Conservation (phyloP, 2,113 vertebrate genomes). For the Clupea harengus region DNA sequence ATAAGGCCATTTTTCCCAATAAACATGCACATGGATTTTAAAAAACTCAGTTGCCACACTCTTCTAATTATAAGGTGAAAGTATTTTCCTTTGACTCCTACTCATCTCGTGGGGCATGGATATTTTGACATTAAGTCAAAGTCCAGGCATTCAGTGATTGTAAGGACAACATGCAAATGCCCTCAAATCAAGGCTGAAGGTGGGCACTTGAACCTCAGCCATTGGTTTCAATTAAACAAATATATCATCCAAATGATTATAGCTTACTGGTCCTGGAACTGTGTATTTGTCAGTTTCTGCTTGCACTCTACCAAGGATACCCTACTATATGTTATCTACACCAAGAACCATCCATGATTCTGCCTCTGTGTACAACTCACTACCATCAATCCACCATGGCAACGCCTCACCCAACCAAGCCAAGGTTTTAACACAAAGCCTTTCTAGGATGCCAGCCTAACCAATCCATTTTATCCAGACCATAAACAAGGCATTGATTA, state of each 20-base stretch:
- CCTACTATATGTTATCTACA: neutral
- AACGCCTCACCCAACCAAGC: neutral
- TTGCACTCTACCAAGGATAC: neutral
- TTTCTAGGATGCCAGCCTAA: neutral
- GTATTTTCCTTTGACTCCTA: neutral
- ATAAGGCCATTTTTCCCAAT: neutral
- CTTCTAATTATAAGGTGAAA: too few species aligned
- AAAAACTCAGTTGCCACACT: neutral
- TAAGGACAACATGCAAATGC: neutral
- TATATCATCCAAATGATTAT: neutral
- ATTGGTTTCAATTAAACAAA: neutral
- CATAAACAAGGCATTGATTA: constrained; percentile 1
- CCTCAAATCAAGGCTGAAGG: neutral
- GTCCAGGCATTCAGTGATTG: too few species aligned
- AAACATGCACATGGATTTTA: neutral
- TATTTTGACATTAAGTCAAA: too few species aligned
- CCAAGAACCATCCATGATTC: neutral
- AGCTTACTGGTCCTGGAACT: neutral
- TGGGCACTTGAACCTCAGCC: neutral
- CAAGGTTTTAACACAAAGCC: neutral
- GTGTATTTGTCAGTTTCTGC: neutral
- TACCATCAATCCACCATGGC: neutral
- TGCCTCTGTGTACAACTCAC: neutral
- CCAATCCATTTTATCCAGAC: neutral
- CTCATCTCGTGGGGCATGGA: too few species aligned